phyloP scores from a whole-genome alignment of 2,797 vertebrate species.

The Bucorvus abyssinicus region DNA sequence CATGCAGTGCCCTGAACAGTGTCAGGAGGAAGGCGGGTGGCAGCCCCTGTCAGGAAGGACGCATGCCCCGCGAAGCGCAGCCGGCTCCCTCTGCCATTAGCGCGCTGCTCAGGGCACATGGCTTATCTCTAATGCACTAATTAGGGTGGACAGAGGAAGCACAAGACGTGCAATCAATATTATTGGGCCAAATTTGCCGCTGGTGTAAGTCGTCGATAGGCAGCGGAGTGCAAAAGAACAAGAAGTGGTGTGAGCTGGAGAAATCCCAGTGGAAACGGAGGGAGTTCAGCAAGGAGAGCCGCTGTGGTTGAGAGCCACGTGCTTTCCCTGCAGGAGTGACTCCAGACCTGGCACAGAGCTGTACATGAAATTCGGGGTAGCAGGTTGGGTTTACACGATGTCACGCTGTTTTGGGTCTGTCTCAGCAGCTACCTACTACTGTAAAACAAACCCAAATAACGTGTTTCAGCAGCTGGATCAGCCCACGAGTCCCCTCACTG shows the following conservation, averaged over 20 bases:
- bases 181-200: background rate
- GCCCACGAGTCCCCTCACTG: background rate
- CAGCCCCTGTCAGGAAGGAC: background rate
- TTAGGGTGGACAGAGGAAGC: constrained; percentile 18
- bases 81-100: background rate
- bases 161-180: background rate
- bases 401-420: fast-evolving
- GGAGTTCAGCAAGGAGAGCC: background rate
- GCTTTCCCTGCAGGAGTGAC: background rate
- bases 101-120: background rate
- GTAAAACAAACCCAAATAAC: background rate
- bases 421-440: background rate
- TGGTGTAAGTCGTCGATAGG: background rate
- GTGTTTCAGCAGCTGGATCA: background rate
- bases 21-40: background rate
- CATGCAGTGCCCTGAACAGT: background rate
- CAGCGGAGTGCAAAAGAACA: background rate
- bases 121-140: constrained; percentile 4
- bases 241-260: background rate
- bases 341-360: background rate
- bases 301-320: background rate
- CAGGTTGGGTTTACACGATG: background rate
- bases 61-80: fast-evolving
- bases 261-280: background rate
- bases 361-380: background rate